Evolutionary conservation across 1,140 invertebrate species (phyloP), one percentile per base, ranked within the genome.

Genomic region (Dendrolimus kikuchii): DNA sequence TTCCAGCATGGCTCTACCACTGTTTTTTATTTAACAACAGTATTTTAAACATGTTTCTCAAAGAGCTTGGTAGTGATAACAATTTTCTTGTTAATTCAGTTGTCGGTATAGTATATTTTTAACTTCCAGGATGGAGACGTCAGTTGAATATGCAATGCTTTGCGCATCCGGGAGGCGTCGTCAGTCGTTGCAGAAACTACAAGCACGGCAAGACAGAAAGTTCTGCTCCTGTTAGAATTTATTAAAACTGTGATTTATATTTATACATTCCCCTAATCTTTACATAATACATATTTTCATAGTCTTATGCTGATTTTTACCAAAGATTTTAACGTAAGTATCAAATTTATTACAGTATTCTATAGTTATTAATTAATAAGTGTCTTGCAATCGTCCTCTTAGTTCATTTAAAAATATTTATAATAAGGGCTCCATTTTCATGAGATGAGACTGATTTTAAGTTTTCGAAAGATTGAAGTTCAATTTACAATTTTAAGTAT

Each of bases 111-210:
- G 23, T 23, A 53, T 54, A 47, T 50, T 40, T 40, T 54, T 50
- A 57, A 40, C 40, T 75, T 79, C 10, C 66, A 88, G 85, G 71
- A 88, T 88, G 87, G 87, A 88, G 58, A 64, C 71, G 1, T 88
- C 86, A 36, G 87, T 88, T 6, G 87, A 88, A 62, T 88, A 86
- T 45, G 87, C 87, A 4, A 83, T 88, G 87, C 68, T 85, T 9
- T 88, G 85, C 54, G 81, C 87, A 2, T 78, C 83, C 4, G 81
- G 84, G 0, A 65, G 84, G 10, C 73, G 81, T 6, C 70, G 81
- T 4, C 79, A 85, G 44, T 80, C 74, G 3, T 51, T 88, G 38
- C 84, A 88, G 59, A 84, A 73, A 63, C 69, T 87, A 10, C 81
- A 83, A 62, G 78, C 78, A 1, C 77, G 74, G 57, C 74, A 81